phyloP scores from a whole-genome alignment of 2,113 vertebrate genomes.

The Nesoenas mayeri region DNA sequence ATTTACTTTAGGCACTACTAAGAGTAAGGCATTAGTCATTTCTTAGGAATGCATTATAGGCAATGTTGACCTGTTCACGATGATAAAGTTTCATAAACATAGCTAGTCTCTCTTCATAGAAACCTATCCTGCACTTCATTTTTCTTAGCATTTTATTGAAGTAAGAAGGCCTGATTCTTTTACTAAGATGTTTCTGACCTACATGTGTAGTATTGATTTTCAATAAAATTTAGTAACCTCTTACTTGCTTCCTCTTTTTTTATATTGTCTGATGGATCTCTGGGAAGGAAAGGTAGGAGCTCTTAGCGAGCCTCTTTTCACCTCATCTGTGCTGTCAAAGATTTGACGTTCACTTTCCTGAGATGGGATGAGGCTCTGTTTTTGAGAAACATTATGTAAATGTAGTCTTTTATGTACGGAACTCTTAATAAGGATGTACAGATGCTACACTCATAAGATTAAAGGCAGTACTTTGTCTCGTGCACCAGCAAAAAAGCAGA shows the following conservation, averaged over 20 bases:
- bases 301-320: not conserved
- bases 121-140: not conserved
- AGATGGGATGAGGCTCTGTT: not conserved
- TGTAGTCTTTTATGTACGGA: not conserved
- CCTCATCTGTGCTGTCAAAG: not conserved
- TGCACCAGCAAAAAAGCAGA: not conserved
- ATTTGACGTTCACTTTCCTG: not conserved
- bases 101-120: not conserved
- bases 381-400: slow-evolving; percentile 20
- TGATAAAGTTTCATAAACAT: slow-evolving; percentile 18
- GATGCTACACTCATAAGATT: not conserved
- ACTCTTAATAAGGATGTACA: not conserved
- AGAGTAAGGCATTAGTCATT: not conserved
- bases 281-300: not conserved
- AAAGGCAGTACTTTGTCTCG: not conserved
- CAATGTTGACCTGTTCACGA: slow-evolving; percentile 18
- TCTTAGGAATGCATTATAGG: not conserved
- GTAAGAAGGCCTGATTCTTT: slow-evolving; percentile 19
- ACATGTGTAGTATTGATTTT: not conserved
- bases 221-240: not conserved
- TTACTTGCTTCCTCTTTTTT: not conserved
- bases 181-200: not conserved
- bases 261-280: not conserved
- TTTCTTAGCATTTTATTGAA: slow-evolving; percentile 23
- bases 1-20: not conserved